These are phyloP conservation scores for Paramormyrops hopkinsi DNA, from an alignment of 2,797 vertebrate genomes.

Conservation along the genomic window DNA sequence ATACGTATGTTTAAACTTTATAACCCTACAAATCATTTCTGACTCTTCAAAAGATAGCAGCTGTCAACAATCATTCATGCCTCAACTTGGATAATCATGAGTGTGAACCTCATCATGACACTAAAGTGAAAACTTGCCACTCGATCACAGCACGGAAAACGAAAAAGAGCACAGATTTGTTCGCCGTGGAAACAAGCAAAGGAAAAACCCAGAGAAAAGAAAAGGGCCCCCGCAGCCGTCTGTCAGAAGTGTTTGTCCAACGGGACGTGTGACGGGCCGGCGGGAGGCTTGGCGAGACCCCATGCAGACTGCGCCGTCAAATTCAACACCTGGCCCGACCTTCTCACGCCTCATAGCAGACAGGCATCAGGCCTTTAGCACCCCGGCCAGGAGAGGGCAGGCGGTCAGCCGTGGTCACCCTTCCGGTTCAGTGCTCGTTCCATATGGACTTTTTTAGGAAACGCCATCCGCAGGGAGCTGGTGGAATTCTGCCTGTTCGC, in stretches of 20 bases:
- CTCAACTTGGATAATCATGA: neutral
- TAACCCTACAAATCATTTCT: neutral
- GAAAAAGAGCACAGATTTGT: neutral
- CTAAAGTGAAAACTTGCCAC: neutral
- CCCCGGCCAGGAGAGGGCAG: neutral
- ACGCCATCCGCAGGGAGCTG: neutral
- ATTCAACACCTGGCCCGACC: neutral
- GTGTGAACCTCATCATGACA: neutral
- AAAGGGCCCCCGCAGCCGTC: neutral
- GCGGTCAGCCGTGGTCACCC: neutral
- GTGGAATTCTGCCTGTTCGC: neutral
- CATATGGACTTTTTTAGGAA: neutral
- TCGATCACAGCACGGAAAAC: neutral
- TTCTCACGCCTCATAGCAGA: neutral
- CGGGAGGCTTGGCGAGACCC: neutral
- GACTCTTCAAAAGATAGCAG: neutral
- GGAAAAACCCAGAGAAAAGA: neutral
- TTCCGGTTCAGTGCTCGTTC: neutral
- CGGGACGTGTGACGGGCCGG: neutral
- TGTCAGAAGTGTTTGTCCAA: neutral
- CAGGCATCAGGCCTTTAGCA: neutral
- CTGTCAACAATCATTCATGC: neutral
- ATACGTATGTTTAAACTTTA: neutral
- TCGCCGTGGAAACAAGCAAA: neutral
- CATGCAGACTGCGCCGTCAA: neutral